Percentiles rank a stretch among this genome's conserved stretches.
Conservation (phyloP, 1,140 invertebrate species). For the Drosophila subobscura region DNA sequence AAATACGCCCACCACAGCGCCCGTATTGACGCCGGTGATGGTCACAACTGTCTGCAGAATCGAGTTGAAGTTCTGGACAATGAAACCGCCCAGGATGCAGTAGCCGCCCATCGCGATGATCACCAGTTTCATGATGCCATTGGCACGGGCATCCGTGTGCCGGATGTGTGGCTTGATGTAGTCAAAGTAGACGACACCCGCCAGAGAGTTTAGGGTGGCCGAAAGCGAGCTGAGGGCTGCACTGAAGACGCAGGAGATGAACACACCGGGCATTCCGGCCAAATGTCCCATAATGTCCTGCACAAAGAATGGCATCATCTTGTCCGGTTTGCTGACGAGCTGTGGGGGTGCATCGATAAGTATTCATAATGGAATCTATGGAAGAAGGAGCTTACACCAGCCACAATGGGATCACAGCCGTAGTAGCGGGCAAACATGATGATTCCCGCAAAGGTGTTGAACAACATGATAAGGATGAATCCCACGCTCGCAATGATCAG, state of each 20-base stretch:
- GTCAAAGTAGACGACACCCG: slow-evolving; percentile 90
- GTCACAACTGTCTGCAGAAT: slow-evolving; percentile 87
- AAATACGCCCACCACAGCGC: slow-evolving; percentile 89
- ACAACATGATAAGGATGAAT: slow-evolving; percentile 84
- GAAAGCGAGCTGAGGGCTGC: slow-evolving; percentile 89
- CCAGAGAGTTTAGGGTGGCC: slow-evolving; percentile 89
- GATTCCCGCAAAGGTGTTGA: slow-evolving; percentile 87
- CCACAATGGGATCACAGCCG: slow-evolving; percentile 89
- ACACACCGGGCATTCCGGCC: slow-evolving; percentile 87
- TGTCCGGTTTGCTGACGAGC: slow-evolving; percentile 84
- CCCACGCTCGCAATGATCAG: slow-evolving; percentile 84
- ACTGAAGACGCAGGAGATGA: slow-evolving; percentile 88
- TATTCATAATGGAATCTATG: background rate
- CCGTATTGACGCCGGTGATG: slow-evolving; percentile 86
- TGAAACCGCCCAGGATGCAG: slow-evolving; percentile 86
- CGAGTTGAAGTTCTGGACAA: slow-evolving; percentile 87
- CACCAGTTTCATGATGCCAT: slow-evolving; percentile 86
- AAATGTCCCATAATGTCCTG: slow-evolving; percentile 86
- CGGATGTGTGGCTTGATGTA: slow-evolving; percentile 86
- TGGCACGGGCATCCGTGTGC: slow-evolving; percentile 85
- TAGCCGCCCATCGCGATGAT: slow-evolving; percentile 85
- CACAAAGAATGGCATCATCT: slow-evolving; percentile 87
- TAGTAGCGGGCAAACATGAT: slow-evolving; percentile 90
- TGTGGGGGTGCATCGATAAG: slow-evolving; percentile 7
- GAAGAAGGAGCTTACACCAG: slow-evolving; percentile 83